These are phyloP conservation scores for Yponomeuta evonymella DNA, from an alignment of 2,888 invertebrate species.

Conservation along the genomic window DNA sequence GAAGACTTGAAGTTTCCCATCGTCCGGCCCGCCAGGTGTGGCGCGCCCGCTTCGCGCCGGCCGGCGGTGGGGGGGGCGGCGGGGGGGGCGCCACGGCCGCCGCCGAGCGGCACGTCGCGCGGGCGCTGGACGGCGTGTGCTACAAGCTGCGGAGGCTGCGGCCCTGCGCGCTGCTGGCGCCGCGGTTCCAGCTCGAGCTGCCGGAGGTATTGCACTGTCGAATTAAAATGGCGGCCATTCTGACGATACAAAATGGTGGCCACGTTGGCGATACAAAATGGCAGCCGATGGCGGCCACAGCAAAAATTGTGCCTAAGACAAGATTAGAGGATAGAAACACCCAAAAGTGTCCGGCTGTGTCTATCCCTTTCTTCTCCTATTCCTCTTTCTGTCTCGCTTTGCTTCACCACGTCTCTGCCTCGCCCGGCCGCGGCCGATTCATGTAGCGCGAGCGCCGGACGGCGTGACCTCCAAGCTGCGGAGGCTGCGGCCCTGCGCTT, in stretches of 20 bases:
- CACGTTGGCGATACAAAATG: no score
- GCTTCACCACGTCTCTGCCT: no score
- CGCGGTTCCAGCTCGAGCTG: slow-evolving; percentile 88
- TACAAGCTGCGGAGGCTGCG: slow-evolving; percentile 93
- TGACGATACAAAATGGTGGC: no score
- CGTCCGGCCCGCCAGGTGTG: slow-evolving; percentile 8
- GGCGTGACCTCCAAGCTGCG: slow-evolving; percentile 93
- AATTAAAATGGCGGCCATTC: no score
- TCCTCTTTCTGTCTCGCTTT: no score
- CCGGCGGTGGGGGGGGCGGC: slow-evolving; percentile 20
- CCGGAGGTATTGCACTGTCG: slow-evolving; percentile 81
- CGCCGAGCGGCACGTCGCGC: slow-evolving; percentile 49
- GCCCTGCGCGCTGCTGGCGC: slow-evolving; percentile 89
- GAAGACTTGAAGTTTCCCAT: no score
- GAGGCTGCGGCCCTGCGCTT: slow-evolving; percentile 89
- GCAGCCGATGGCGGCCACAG: no score
- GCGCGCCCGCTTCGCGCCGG: slow-evolving; percentile 14
- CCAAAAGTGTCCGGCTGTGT: no score
- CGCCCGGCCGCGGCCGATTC: slow-evolving; percentile 37
- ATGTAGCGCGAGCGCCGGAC: slow-evolving; percentile 75
- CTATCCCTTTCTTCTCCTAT: no score
- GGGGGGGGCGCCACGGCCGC: slow-evolving; percentile 26
- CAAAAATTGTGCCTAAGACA: no score
- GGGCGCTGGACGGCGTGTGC: slow-evolving; percentile 83
- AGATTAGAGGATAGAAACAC: no score